Conservation (phyloP, 2,797 vertebrate species). For the Phrynocephalus vlangalii region DNA sequence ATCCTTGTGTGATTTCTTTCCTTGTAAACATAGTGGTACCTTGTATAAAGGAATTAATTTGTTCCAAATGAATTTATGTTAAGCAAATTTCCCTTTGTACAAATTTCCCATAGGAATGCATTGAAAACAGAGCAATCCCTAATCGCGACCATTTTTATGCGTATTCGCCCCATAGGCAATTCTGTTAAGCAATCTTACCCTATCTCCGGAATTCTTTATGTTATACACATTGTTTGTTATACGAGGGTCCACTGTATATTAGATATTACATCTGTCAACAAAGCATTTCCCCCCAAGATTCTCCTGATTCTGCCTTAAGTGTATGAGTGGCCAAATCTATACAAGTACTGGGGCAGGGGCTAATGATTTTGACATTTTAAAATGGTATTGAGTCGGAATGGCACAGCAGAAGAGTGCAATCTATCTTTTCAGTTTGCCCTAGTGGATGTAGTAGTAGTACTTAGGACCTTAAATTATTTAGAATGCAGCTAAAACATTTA, state of each 20-base stretch:
- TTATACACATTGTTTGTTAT: no score
- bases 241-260: background rate
- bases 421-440: background rate
- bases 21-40: background rate
- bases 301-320: background rate
- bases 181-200: no score
- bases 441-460: background rate
- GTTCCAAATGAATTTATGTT: no score
- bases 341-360: constrained; percentile 17
- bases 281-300: no score
- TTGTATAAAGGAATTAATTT: no score
- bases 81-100: no score
- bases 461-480: background rate
- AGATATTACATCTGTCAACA: background rate
- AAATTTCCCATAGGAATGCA: no score
- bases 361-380: constrained; percentile 2
- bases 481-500: background rate
- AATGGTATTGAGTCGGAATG: constrained; percentile 8
- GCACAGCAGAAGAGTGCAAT: background rate
- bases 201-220: no score
- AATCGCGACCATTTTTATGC: no score
- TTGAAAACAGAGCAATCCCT: no score
- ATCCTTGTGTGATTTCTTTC: background rate
- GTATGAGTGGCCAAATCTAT: background rate
- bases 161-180: no score